Evolutionary conservation across 2,113 vertebrate species (phyloP).

Genomic region (Eidolon helvum): DNA sequence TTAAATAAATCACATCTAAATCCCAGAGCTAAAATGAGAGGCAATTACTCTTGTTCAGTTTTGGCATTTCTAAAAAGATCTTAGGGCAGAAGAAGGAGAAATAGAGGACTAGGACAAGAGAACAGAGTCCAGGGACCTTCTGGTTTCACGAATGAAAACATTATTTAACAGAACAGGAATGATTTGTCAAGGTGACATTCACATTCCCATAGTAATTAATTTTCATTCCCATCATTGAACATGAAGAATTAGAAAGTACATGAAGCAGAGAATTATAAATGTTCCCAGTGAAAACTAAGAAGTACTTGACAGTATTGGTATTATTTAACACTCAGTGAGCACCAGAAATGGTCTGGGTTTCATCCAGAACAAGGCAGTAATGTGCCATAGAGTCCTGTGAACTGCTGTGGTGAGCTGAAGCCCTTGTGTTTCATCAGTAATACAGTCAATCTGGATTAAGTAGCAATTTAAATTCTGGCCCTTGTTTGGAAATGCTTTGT

Average conservation of each 20-base stretch:
- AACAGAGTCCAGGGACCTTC: not conserved
- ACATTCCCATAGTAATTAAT: conserved; percentile 63
- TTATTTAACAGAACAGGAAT: conserved; percentile 47
- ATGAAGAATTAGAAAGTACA: conserved; percentile 68
- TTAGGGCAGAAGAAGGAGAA: not conserved
- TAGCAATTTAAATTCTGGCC: conserved; percentile 30
- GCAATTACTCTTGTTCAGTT: conserved; percentile 38
- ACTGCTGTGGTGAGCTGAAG: not conserved
- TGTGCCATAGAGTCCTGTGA: not conserved
- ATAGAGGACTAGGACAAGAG: not conserved
- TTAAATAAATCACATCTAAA: conserved; percentile 52
- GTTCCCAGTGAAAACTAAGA: not conserved
- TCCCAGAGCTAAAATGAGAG: conserved; percentile 40
- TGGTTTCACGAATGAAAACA: not conserved
- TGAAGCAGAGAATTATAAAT: conserved; percentile 57
- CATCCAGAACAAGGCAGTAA: not conserved
- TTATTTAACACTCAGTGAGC: conserved; percentile 32
- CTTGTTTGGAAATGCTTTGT: conserved; percentile 18
- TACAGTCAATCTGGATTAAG: conserved; percentile 43
- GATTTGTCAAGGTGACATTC: conserved; percentile 38
- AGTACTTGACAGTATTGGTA: not conserved
- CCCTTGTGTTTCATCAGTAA: not conserved
- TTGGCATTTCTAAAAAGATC: conserved; percentile 31
- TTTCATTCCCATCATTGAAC: conserved; percentile 59
- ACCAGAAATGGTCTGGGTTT: not conserved